phyloP scores from a whole-genome alignment of 2,113 vertebrate genomes.

The Apeltes quadracus region DNA sequence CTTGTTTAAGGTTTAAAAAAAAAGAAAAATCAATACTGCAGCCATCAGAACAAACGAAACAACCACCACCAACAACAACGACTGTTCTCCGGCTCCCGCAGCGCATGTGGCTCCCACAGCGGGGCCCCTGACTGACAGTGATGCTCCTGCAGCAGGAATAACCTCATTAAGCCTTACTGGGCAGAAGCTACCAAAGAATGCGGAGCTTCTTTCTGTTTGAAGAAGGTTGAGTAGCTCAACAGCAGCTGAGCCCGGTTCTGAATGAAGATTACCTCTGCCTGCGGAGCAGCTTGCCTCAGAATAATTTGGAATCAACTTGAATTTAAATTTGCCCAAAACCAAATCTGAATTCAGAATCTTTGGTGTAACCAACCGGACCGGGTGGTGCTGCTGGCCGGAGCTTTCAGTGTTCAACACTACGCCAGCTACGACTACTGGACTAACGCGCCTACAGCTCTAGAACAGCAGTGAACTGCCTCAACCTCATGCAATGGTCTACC shows the following conservation, averaged over 20 bases:
- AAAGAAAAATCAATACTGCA: not conserved
- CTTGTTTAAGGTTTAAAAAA: not conserved
- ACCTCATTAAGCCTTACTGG: not conserved
- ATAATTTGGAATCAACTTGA: not conserved
- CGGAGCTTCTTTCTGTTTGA: not conserved
- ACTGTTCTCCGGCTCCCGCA: slow-evolving; percentile 8
- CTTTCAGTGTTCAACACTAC: not conserved
- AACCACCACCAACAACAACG: not conserved
- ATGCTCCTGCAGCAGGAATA: slow-evolving; percentile 36
- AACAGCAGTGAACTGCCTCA: slow-evolving; percentile 35
- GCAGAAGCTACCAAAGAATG: not conserved
- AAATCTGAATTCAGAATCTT: not conserved
- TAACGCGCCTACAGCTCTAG: slow-evolving; percentile 44
- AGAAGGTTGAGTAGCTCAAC: not conserved
- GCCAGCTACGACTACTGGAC: slow-evolving; percentile 30
- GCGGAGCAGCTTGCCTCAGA: slow-evolving; percentile 22
- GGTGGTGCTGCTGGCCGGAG: slow-evolving; percentile 1
- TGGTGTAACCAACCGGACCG: not conserved
- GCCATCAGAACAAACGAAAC: slow-evolving; percentile 4
- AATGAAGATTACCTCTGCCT: slow-evolving; percentile 18
- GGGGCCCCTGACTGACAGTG: slow-evolving; percentile 8
- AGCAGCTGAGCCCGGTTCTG: not conserved
- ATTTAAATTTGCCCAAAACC: not conserved
- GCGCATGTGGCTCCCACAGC: not conserved
- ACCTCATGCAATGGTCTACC: slow-evolving; percentile 43